Conservation (phyloP, 2,888 invertebrate genomes). For the Linnaemya tessellans region DNA sequence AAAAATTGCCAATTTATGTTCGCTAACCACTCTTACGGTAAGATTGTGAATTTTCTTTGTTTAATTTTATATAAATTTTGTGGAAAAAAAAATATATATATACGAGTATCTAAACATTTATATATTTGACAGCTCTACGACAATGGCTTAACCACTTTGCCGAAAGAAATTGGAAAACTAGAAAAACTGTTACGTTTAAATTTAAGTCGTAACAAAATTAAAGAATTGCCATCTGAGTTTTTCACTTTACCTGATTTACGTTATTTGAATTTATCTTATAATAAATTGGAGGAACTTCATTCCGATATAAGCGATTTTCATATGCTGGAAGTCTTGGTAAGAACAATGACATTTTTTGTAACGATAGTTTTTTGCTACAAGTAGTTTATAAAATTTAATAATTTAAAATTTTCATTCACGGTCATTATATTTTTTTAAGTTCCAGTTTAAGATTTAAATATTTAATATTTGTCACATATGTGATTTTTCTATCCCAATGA, state of each 20-base stretch:
- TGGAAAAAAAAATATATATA: not conserved
- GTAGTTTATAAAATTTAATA: not conserved
- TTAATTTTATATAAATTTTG: not conserved
- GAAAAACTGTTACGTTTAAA: slow-evolving; percentile 87
- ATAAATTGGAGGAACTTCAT: slow-evolving; percentile 87
- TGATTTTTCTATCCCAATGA: too few species aligned
- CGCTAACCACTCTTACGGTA: slow-evolving; percentile 89
- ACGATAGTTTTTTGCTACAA: not conserved
- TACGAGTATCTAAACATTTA: not conserved
- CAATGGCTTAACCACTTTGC: slow-evolving; percentile 89
- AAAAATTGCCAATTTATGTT: slow-evolving; percentile 87
- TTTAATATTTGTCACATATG: too few species aligned
- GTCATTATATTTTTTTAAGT: too few species aligned
- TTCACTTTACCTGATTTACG: slow-evolving; percentile 88
- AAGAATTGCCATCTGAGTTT: slow-evolving; percentile 86
- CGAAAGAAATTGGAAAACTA: slow-evolving; percentile 89
- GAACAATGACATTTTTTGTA: not conserved
- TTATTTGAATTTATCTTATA: slow-evolving; percentile 89
- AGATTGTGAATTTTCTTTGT: slow-evolving; percentile 54
- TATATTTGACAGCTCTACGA: slow-evolving; percentile 88
- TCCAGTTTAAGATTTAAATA: too few species aligned
- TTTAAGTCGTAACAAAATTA: slow-evolving; percentile 88
- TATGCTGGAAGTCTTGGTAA: slow-evolving; percentile 90
- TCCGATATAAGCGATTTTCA: slow-evolving; percentile 91
- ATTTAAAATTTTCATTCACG: too few species aligned